Conservation (phyloP, 2,113 vertebrate genomes). For the Poeciliopsis retropinna region DNA sequence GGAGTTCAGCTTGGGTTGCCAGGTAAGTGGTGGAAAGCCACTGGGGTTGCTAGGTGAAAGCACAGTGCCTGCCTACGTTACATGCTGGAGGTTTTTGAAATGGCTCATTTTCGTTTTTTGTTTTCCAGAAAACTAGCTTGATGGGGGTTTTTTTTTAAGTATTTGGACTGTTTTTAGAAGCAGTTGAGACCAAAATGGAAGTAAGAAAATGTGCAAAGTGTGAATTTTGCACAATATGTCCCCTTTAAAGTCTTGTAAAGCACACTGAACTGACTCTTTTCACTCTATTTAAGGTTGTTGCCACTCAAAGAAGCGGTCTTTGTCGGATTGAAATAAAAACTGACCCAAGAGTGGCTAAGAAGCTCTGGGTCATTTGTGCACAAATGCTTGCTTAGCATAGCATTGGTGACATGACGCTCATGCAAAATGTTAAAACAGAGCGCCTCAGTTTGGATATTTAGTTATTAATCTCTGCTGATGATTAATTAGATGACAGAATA, state of each 20-base stretch:
- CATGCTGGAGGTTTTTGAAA: no score
- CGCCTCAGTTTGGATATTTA: not conserved
- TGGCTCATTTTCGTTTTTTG: no score
- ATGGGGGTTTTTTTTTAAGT: no score
- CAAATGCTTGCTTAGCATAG: not conserved
- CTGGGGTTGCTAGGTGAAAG: no score
- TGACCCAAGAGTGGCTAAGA: constrained; percentile 24
- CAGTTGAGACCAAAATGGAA: no score
- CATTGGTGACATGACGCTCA: not conserved
- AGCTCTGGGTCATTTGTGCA: constrained; percentile 12
- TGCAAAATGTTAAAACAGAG: constrained; percentile 4
- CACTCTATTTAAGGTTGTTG: constrained; percentile 32
- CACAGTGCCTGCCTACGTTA: no score
- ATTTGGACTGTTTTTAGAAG: no score
- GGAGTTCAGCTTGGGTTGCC: no score
- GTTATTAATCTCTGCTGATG: not conserved
- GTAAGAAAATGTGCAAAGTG: no score
- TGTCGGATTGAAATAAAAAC: constrained; percentile 32
- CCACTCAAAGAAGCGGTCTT: constrained; percentile 19
- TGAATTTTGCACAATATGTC: no score
- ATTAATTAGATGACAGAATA: not conserved
- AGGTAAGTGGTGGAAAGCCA: no score
- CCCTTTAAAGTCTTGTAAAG: not conserved
- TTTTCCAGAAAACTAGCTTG: no score
- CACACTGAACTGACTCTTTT: constrained; percentile 8